These are phyloP conservation scores for Pangasius mekongensis DNA, from an alignment of 2,797 vertebrate genomes.

Conservation along the genomic window DNA sequence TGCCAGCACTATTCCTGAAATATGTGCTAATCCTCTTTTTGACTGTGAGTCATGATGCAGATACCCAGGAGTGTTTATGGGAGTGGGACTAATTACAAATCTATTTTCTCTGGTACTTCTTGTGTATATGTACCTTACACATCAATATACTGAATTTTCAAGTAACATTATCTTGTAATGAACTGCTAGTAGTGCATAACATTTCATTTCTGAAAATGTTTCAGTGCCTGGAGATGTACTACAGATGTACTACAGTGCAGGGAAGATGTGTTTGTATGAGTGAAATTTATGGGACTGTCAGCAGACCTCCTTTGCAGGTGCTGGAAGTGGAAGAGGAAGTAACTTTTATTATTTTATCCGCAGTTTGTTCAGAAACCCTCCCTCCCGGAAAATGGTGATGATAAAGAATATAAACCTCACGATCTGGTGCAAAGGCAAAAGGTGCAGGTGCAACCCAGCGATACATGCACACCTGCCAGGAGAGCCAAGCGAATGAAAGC, in stretches of 20 bases:
- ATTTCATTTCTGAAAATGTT: not conserved
- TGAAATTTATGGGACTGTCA: conserved; percentile 14
- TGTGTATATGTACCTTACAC: not conserved
- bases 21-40: conserved; percentile 26
- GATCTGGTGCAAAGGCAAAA: conserved; percentile 83
- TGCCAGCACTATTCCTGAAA: conserved; percentile 2
- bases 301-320: conserved; percentile 14
- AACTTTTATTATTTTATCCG: conserved; percentile 37
- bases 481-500: conserved; percentile 89
- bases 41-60: conserved; percentile 15
- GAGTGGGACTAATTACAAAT: not conserved
- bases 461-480: conserved; percentile 80
- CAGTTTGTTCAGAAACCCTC: conserved; percentile 86
- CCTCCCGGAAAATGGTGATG: conserved; percentile 74
- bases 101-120: not conserved
- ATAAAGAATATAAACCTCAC: conserved; percentile 86
- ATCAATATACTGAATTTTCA: not conserved
- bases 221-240: not conserved
- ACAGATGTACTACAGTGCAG: not conserved
- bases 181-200: not conserved
- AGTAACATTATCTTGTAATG: not conserved
- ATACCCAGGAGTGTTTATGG: conserved; percentile 1
- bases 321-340: not conserved
- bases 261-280: not conserved
- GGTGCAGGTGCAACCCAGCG: conserved; percentile 65